phyloP scores from a whole-genome alignment of 2,888 invertebrate genomes.

The Nomada fabriciana region DNA sequence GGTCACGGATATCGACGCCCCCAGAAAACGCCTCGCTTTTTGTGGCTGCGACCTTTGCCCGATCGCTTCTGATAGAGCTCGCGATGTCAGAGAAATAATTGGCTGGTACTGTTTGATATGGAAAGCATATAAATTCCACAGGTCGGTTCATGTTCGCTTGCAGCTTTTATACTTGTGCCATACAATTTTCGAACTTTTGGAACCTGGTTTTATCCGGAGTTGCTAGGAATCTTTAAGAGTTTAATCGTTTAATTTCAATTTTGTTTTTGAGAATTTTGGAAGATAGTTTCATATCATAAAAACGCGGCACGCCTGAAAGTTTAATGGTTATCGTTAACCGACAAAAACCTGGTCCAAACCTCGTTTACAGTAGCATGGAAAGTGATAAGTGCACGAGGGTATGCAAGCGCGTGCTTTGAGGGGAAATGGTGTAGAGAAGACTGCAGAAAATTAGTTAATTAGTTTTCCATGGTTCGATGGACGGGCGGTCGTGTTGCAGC shows the following conservation, averaged over 20 bases:
- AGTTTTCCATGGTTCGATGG: constrained; percentile 72
- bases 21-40: constrained; percentile 23
- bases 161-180: too few relatives aligned
- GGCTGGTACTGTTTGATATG: neutral
- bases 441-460: constrained; percentile 79
- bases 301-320: too few relatives aligned
- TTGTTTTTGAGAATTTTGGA: neutral
- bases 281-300: neutral
- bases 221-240: too few relatives aligned
- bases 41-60: constrained; percentile 8
- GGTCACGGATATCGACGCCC: constrained; percentile 27
- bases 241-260: too few relatives aligned
- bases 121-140: neutral
- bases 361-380: constrained; percentile 66
- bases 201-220: too few relatives aligned
- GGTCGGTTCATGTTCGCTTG: too few relatives aligned
- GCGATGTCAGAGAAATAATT: constrained; percentile 17
- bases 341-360: constrained; percentile 78
- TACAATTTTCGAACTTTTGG: too few relatives aligned
- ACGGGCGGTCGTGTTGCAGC: constrained; percentile 49
- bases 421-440: neutral
- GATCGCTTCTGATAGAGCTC: neutral
- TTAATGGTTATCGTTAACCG: constrained; percentile 72
- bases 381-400: constrained; percentile 50
- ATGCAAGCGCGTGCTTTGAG: neutral